Evolutionary conservation across 2,797 vertebrate species (phyloP).

Genomic region (Onychomys arenicola): DNA sequence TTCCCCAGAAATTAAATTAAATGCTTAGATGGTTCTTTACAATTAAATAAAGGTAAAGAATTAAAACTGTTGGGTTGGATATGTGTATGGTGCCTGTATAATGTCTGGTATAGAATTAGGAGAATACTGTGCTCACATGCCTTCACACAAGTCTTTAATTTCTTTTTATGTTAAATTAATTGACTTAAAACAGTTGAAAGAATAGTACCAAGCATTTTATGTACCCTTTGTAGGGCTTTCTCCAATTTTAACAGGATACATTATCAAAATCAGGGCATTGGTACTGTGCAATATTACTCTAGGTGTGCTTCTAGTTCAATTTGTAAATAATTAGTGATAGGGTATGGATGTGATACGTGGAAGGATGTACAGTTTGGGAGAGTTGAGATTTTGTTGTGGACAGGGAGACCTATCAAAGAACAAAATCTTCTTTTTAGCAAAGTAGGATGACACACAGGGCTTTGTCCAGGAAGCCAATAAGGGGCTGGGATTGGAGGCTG

Average conservation of each 20-base stretch:
- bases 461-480: slow-evolving; percentile 48
- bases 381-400: slow-evolving; percentile 62
- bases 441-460: slow-evolving; percentile 52
- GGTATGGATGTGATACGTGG: background rate
- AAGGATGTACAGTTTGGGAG: slow-evolving; percentile 12
- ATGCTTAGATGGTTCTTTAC: slow-evolving; percentile 19
- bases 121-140: background rate
- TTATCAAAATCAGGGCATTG: background rate
- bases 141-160: background rate
- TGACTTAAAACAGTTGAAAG: background rate
- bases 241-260: background rate
- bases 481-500: background rate
- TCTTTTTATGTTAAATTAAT: slow-evolving; percentile 49
- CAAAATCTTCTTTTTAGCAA: slow-evolving; percentile 26
- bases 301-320: background rate
- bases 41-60: slow-evolving; percentile 25
- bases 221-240: background rate
- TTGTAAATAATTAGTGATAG: background rate
- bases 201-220: background rate
- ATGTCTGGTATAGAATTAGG: background rate
- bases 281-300: background rate
- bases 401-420: slow-evolving; percentile 58
- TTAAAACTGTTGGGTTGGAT: background rate
- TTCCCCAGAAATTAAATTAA: slow-evolving; percentile 58
- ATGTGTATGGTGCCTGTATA: background rate